Evolutionary conservation across 1,140 invertebrate genomes (phyloP).

Genomic region (Chelonus insularis): DNA sequence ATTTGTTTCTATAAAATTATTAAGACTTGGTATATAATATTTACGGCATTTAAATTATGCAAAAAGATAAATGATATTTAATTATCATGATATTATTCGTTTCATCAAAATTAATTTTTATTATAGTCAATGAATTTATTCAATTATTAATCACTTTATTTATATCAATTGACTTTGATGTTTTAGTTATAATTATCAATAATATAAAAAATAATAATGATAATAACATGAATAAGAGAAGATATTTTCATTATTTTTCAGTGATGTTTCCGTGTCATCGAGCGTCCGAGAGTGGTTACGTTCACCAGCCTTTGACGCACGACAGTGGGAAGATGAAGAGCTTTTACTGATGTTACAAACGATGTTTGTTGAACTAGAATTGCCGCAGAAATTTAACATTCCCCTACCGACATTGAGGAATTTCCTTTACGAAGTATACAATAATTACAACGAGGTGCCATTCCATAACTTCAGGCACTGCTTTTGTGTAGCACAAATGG

Average conservation of each 20-base stretch:
- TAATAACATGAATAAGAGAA: background rate
- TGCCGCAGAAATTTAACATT: slow-evolving; percentile 78
- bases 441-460: slow-evolving; percentile 88
- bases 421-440: slow-evolving; percentile 80
- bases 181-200: too few relatives aligned
- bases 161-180: too few relatives aligned
- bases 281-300: slow-evolving; percentile 67
- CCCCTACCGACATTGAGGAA: slow-evolving; percentile 71
- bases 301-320: slow-evolving; percentile 79
- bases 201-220: background rate
- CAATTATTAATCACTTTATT: too few relatives aligned
- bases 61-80: too few relatives aligned
- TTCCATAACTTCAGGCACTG: slow-evolving; percentile 90
- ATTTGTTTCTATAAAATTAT: too few relatives aligned
- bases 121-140: too few relatives aligned
- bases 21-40: too few relatives aligned
- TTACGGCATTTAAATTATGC: too few relatives aligned
- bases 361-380: slow-evolving; percentile 81
- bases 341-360: slow-evolving; percentile 79
- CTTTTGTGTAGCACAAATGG: slow-evolving; percentile 91
- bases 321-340: slow-evolving; percentile 82
- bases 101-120: too few relatives aligned
- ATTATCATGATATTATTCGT: too few relatives aligned
- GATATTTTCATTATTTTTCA: slow-evolving; percentile 52
- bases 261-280: slow-evolving; percentile 64